Evolutionary conservation across 2,797 vertebrate species (phyloP).

Genomic region (Lithobates pipiens): DNA sequence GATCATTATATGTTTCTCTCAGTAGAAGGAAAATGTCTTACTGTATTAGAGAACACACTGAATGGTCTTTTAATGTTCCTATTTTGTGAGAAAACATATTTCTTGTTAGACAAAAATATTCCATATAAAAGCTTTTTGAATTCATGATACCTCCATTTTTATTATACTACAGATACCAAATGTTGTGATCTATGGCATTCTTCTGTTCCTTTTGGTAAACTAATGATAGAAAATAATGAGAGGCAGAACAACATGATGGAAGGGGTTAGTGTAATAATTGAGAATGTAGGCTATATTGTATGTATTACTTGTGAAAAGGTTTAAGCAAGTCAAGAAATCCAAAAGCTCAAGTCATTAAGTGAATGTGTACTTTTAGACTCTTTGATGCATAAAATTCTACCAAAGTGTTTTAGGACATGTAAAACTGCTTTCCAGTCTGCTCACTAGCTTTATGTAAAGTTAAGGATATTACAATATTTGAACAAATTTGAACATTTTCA

Average conservation of each 20-base stretch:
- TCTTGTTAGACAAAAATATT: neutral
- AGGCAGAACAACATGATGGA: constrained; percentile 44
- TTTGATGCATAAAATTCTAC: neutral
- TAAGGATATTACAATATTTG: too few relatives aligned
- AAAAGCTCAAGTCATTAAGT: constrained; percentile 31
- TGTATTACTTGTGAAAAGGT: constrained; percentile 52
- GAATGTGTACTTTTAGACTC: constrained; percentile 13
- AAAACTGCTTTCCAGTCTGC: too few relatives aligned
- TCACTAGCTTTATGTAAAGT: neutral
- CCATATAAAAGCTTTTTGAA: neutral
- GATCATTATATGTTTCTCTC: too few relatives aligned
- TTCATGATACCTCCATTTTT: neutral
- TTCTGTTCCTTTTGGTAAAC: constrained; percentile 35
- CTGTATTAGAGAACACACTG: neutral
- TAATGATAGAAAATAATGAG: constrained; percentile 59
- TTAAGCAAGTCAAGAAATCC: constrained; percentile 32
- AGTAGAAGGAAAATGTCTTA: neutral
- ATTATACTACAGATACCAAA: neutral
- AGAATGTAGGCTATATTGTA: constrained; percentile 44
- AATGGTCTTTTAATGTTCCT: neutral
- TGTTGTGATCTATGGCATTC: constrained; percentile 54
- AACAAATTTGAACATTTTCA: too few relatives aligned
- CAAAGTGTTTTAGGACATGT: neutral
- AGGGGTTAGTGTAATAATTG: constrained; percentile 52
- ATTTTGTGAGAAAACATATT: neutral